Conservation (phyloP, 2,888 invertebrate genomes). For the Drosophila quinaria region DNA sequence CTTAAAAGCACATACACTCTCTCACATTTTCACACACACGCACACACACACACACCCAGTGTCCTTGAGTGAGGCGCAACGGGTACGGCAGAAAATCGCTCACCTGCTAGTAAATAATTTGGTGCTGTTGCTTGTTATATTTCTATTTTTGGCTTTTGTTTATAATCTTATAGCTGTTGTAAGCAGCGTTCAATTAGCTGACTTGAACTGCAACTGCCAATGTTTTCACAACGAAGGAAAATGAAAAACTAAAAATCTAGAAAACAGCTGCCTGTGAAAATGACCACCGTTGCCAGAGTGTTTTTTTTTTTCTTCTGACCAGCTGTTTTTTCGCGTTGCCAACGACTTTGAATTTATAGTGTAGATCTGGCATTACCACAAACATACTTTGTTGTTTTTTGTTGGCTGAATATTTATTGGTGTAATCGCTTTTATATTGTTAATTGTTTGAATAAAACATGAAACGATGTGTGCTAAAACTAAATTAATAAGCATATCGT, state of each 20-base stretch:
- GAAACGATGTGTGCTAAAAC: conserved; percentile 7
- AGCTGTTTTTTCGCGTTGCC: conserved; percentile 63
- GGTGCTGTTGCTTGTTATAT: conserved; percentile 44
- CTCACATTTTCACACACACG: conserved; percentile 2
- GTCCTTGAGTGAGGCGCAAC: conserved; percentile 64
- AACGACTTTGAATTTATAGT: conserved; percentile 30
- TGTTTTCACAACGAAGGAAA: conserved; percentile 63
- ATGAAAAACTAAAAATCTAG: conserved; percentile 67
- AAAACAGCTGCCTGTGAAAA: conserved; percentile 62
- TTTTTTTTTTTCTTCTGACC: neutral
- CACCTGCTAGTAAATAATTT: conserved; percentile 67
- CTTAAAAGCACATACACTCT: conserved; percentile 18
- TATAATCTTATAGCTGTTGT: conserved; percentile 51
- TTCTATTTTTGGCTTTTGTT: conserved; percentile 79
- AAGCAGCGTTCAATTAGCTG: conserved; percentile 19
- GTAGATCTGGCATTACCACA: conserved; percentile 30
- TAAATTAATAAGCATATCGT: neutral
- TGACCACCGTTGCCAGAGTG: conserved; percentile 36
- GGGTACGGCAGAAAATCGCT: conserved; percentile 49
- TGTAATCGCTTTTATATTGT: conserved; percentile 19
- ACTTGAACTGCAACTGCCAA: conserved; percentile 17
- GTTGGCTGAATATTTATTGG: conserved; percentile 21
- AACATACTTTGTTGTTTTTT: conserved; percentile 53
- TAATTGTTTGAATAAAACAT: conserved; percentile 13
- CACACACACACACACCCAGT: conserved; percentile 16